Conservation (phyloP, 2,797 vertebrate species). For the Micropoecilia bifurca region DNA sequence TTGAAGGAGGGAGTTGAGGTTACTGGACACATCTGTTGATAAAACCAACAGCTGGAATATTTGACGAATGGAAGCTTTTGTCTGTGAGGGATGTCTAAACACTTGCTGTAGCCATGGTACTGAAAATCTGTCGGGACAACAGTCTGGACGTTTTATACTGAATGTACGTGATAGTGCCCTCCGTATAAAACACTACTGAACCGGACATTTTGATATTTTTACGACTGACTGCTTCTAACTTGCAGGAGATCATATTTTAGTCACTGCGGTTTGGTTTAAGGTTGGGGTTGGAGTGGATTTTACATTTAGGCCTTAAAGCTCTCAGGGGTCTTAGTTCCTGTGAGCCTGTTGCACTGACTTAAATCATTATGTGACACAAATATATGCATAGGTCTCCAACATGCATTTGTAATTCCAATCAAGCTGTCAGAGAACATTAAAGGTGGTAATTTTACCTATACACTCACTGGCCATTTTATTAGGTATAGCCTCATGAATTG, state of each 20-base stretch:
- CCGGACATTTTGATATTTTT: slow-evolving; percentile 17
- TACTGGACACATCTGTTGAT: slow-evolving; percentile 39
- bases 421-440: not conserved
- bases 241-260: slow-evolving; percentile 34
- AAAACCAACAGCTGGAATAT: slow-evolving; percentile 36
- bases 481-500: not conserved
- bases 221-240: slow-evolving; percentile 26
- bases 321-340: not conserved
- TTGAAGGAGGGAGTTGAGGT: slow-evolving; percentile 15
- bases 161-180: not conserved
- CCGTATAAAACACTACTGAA: not conserved
- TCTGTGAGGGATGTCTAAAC: not conserved
- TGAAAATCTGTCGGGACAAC: not conserved
- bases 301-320: not conserved
- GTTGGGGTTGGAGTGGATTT: slow-evolving; percentile 25
- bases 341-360: not conserved
- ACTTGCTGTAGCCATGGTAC: slow-evolving; percentile 16
- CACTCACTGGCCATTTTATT: not conserved
- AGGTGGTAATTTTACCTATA: not conserved
- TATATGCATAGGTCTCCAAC: not conserved
- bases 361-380: not conserved
- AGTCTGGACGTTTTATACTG: not conserved
- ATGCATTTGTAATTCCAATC: not conserved
- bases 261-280: slow-evolving; percentile 35
- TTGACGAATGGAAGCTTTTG: slow-evolving; percentile 16